Percentiles rank a stretch among this genome's conserved stretches.
These are phyloP conservation scores for Netelia virgata DNA, from an alignment of 2,888 invertebrate genomes.

Conservation along the genomic window DNA sequence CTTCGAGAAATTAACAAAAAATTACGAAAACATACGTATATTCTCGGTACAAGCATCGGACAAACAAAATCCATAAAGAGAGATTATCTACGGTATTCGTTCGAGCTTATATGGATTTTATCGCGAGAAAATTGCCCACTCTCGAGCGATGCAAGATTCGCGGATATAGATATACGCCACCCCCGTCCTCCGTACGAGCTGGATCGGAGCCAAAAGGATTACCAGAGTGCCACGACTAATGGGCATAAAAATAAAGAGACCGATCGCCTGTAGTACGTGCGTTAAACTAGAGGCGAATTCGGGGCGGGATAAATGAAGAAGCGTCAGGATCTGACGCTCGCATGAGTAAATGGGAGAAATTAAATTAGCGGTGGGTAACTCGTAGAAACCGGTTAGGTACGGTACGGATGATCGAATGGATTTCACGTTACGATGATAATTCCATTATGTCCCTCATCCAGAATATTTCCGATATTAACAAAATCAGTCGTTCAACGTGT, in stretches of 20 bases:
- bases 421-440: constrained; percentile 58
- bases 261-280: not conserved
- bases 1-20: too few relatives aligned
- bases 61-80: too few relatives aligned
- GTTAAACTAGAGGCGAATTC: constrained; percentile 1
- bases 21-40: too few relatives aligned
- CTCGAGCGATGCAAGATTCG: too few relatives aligned
- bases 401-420: constrained; percentile 46
- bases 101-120: too few relatives aligned
- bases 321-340: constrained; percentile 38
- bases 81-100: too few relatives aligned
- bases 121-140: too few relatives aligned
- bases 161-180: too few relatives aligned
- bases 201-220: not conserved
- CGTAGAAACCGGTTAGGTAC: constrained; percentile 46
- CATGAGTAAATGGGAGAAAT: constrained; percentile 51
- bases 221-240: constrained; percentile 1
- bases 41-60: too few relatives aligned
- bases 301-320: constrained; percentile 32
- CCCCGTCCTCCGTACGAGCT: too few relatives aligned
- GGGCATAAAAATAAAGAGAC: constrained; percentile 2
- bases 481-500: constrained; percentile 22
- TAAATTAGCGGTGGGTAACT: constrained; percentile 46
- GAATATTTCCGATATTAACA: constrained; percentile 58
- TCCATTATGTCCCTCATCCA: constrained; percentile 59